Conservation (phyloP, 2,888 invertebrate species). For the Coelopa pilipes region DNA sequence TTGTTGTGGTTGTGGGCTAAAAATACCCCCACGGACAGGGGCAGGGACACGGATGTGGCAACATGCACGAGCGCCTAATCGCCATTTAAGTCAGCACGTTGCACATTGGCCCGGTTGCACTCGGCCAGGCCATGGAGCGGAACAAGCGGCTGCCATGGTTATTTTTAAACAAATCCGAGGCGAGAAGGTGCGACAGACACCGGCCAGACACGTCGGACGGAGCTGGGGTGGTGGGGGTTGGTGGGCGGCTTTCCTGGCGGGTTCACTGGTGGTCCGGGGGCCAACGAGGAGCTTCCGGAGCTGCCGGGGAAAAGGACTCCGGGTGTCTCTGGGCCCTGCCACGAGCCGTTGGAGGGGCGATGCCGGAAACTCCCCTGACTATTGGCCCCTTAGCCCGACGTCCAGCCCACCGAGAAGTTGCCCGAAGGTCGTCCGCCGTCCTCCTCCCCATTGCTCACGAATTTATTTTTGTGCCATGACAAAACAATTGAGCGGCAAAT, state of each 20-base stretch:
- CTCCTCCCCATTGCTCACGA: not conserved
- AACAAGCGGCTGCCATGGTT: not conserved
- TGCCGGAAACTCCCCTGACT: too few relatives aligned
- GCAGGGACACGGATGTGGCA: not conserved
- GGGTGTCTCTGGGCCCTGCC: too few relatives aligned
- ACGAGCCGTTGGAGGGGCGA: too few relatives aligned
- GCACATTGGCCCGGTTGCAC: not conserved
- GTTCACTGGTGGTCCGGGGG: too few relatives aligned
- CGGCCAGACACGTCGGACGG: not conserved
- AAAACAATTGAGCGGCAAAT: slow-evolving; percentile 12
- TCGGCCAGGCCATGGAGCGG: not conserved
- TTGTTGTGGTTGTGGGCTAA: not conserved
- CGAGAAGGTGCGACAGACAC: not conserved
- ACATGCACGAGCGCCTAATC: slow-evolving; percentile 1
- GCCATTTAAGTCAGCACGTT: slow-evolving; percentile 5
- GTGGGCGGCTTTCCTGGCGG: too few relatives aligned
- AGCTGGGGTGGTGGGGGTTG: too few relatives aligned
- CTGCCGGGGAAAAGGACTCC: too few relatives aligned
- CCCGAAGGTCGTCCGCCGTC: not conserved
- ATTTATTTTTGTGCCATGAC: slow-evolving; percentile 19
- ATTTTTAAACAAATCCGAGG: not conserved
- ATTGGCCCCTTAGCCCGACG: too few relatives aligned
- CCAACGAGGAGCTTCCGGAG: too few relatives aligned
- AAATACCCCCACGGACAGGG: not conserved
- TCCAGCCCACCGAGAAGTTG: not conserved